Base-by-base conservation (phyloP, 2,888 invertebrate genomes). In the Volucella inanis region DNA sequence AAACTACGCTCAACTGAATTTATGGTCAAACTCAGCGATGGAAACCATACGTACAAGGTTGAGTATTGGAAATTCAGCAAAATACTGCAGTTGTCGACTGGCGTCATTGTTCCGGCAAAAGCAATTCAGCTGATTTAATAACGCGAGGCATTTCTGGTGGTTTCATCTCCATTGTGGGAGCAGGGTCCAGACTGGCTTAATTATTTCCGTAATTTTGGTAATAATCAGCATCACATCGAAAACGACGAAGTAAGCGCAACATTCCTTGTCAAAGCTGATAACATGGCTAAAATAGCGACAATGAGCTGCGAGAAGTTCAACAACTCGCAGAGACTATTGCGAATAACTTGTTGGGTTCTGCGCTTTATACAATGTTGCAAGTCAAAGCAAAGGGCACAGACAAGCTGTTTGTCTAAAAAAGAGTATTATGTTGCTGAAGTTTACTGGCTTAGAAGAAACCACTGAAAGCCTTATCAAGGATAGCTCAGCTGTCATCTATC, bases 331-430 rank as follows among this genome's bases (percentile, higher is more conserved):
- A 43, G 43, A 11, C 15, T 76, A 45, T 14, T 76, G 49, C 50
- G 68, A 2, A 61, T 77, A 6, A 77, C 68, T 9, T 38, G 61
- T 18, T 76, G 45, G 22, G 52, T 76, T 18, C 10, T 67, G 2
- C 76, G 76, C 1, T 67, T 59, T 45, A 43, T 67, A 1, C 43
- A 15, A 3, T 3, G 4, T 14, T 62, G 41, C 57, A 45, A 3
- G 38, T n/a, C 38, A 6, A 61, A 45, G 8, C 4, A 52, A 22
- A 47, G 9, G 15, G 12, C 3, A n/a, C 11, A 6, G 14, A 39
- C 39, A 54, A 8, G 15, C 9, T 22, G 1, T 14, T 41, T 72
- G 8, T 10, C 50, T 31, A 18, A 10, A 52, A n/a, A 10, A 1
- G 68, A 68, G 15, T 9, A 68, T 10, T 61, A 54, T n/a, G 1